A percentile compares a stretch with the other conserved stretches of the same genome.
These are phyloP conservation scores for Ephestia elutella DNA, from an alignment of 1,140 invertebrate genomes.

Conservation along the genomic window DNA sequence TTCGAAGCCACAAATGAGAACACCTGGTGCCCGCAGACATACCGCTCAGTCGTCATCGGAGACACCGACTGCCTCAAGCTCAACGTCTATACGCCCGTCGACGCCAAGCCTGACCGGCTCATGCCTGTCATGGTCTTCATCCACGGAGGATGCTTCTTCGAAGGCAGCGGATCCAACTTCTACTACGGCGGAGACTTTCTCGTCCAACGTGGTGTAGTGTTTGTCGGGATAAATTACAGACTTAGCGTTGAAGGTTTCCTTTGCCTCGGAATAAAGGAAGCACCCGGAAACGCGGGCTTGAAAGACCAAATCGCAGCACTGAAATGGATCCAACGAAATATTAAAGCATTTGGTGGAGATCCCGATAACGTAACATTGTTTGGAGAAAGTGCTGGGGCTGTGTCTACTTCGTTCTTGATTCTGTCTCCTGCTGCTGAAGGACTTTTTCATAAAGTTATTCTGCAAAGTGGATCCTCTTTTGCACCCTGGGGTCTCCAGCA, in stretches of 20 bases:
- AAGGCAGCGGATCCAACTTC: constrained; percentile 71
- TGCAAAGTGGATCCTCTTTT: constrained; percentile 82
- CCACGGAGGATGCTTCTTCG: constrained; percentile 78
- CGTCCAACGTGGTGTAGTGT: constrained; percentile 77
- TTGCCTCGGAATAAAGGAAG: constrained; percentile 74
- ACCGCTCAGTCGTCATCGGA: constrained; percentile 56
- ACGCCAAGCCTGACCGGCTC: constrained; percentile 12
- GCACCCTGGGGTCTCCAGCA: constrained; percentile 76
- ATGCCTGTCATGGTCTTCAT: constrained; percentile 79
- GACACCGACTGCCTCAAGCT: constrained; percentile 87
- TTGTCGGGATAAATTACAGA: constrained; percentile 82
- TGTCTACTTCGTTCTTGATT: constrained; percentile 58
- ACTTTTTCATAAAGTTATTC: constrained; percentile 68
- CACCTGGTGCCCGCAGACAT: constrained; percentile 51
- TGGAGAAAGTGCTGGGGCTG: constrained; percentile 68
- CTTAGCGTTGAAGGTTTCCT: constrained; percentile 80
- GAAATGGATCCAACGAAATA: constrained; percentile 76
- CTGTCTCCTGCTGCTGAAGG: constrained; percentile 54
- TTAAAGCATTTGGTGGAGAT: constrained; percentile 68
- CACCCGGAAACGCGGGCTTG: constrained; percentile 76
- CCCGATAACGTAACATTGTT: constrained; percentile 64
- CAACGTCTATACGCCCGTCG: constrained; percentile 84
- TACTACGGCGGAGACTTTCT: constrained; percentile 78
- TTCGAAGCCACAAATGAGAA: constrained; percentile 67
- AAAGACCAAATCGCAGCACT: constrained; percentile 77